Percentiles rank a stretch among this genome's conserved stretches.
Evolutionary conservation across 2,113 vertebrate species (phyloP).

Genomic region (Camelus dromedarius): DNA sequence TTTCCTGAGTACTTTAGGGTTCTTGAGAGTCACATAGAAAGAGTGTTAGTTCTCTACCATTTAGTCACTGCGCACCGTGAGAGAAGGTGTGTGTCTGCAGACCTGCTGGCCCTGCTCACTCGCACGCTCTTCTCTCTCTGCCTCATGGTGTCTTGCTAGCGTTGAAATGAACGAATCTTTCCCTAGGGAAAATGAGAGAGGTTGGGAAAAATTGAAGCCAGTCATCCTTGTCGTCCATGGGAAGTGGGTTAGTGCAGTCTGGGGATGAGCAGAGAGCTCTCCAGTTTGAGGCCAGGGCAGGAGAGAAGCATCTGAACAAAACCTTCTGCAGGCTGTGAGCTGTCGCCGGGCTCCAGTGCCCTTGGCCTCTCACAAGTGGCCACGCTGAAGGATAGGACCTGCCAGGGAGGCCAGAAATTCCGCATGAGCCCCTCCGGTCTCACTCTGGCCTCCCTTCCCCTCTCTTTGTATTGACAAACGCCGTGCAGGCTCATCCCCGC

Average conservation of each 20-base stretch:
- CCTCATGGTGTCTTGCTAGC: background rate
- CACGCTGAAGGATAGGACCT: background rate
- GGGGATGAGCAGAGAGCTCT: background rate
- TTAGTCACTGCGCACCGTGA: background rate
- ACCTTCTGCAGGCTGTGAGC: background rate
- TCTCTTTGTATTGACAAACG: slow-evolving; percentile 3
- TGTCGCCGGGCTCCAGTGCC: background rate
- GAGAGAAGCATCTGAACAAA: background rate
- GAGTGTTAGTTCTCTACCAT: slow-evolving; percentile 19
- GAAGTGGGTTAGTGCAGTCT: background rate
- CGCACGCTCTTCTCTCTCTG: background rate
- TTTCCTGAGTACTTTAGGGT: background rate
- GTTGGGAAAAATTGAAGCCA: slow-evolving; percentile 30
- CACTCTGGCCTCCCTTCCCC: background rate
- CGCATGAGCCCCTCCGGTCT: background rate
- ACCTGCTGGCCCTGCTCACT: background rate
- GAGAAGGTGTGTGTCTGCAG: background rate
- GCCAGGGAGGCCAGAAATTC: background rate
- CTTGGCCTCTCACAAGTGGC: background rate
- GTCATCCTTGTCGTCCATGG: background rate
- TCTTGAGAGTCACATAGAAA: background rate
- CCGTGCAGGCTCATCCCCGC: background rate
- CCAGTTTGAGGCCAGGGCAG: background rate
- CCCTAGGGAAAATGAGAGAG: background rate
- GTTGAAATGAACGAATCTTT: slow-evolving; percentile 39